These are phyloP conservation scores for Acomys russatus DNA, from an alignment of 2,797 vertebrate genomes.

Conservation along the genomic window DNA sequence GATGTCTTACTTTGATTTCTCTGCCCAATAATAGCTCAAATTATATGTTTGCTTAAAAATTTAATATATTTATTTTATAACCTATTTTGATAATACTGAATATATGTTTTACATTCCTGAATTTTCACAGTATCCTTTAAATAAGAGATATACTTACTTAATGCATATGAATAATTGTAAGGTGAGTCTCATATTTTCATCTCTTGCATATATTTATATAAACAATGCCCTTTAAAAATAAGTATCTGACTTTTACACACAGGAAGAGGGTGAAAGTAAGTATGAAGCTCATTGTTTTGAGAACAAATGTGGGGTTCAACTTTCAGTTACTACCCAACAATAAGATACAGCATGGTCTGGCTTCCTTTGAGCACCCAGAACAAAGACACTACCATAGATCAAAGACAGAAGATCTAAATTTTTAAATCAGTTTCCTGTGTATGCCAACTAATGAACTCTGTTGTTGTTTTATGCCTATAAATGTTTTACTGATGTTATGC, in stretches of 20 bases:
- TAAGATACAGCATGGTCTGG: background rate
- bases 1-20: background rate
- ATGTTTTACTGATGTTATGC: conserved; percentile 67
- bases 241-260: background rate
- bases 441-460: conserved; percentile 78
- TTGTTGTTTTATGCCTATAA: conserved; percentile 72
- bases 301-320: background rate
- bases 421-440: conserved; percentile 76
- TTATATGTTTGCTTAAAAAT: background rate
- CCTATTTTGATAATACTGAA: background rate
- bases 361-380: conserved; percentile 21
- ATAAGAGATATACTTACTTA: conserved; percentile 2
- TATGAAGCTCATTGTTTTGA: background rate
- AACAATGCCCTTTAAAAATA: background rate
- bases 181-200: background rate
- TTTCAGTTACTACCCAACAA: background rate
- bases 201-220: background rate
- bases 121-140: background rate
- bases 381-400: background rate
- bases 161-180: background rate
- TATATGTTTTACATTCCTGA: background rate
- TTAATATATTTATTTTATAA: background rate
- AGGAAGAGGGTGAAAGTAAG: background rate
- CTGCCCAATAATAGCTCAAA: background rate
- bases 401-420: conserved; percentile 76